Base-by-base conservation (phyloP, 2,888 invertebrate genomes). In the Hypomecis atomaria region DNA sequence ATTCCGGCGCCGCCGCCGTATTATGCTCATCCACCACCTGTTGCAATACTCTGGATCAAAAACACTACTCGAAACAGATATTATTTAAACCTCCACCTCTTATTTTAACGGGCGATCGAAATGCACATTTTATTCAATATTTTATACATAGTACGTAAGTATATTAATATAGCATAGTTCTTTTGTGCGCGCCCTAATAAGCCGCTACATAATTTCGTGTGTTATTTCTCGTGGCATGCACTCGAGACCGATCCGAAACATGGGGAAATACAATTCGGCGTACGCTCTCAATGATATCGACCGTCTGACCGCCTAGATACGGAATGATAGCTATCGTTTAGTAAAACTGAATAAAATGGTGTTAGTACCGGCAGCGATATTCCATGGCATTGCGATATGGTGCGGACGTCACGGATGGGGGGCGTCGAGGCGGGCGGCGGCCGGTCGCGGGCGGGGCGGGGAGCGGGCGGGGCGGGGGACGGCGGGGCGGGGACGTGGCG, bases 21-120 rank as follows among this genome's bases (percentile, higher is more conserved):
- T 94, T 94, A 76, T 96, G 96, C 83, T 97, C 97, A 86, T 98
- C 97, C 62, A 98, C 96, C 67, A 97, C 97, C 97, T 97, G 88
- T 55, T 71, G 66, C 69, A 62, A 45, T 13, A 54, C 10, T 50
- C 40, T 7, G 6, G 50, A 50, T 55, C 37, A 48, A 42, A 49
- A 58, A 45, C 5, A 52, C 59, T 55, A 40, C 33, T 47, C 44
- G 48, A 36, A 42, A 50, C 59, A 50, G 23, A 7, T 71, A 57
- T 7, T 49, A 57, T 52, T 43, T 43, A 55, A 65, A 56, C 66
- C 66, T 53, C 43, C 60, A 70, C 60, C 59, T 60, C 36, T 33
- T 64, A 61, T 43, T 43, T 23, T 38, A 56, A 65, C 44, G 54
- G 66, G 68, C 66, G 67, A 66, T 73, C 74, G 72, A 71, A 70